Conservation (phyloP, 2,113 vertebrate genomes). For the Gulo gulo region DNA sequence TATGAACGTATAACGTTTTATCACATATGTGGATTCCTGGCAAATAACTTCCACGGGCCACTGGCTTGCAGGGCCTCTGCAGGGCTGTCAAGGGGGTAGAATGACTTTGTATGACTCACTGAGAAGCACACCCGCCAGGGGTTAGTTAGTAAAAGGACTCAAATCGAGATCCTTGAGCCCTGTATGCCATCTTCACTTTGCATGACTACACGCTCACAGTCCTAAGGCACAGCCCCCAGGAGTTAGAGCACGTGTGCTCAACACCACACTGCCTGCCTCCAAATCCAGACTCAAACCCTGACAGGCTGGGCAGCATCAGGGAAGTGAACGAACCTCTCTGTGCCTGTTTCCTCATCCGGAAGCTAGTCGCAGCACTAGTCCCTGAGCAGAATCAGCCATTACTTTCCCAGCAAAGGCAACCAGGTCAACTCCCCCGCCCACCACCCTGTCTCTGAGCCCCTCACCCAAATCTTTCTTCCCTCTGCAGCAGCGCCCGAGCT, state of each 20-base stretch:
- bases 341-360: rapidly evolving
- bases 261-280: rapidly evolving
- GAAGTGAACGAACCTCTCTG: not conserved
- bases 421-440: not conserved
- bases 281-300: not conserved
- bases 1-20: rapidly evolving
- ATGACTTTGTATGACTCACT: not conserved
- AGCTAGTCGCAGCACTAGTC: rapidly evolving
- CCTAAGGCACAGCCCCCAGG: rapidly evolving
- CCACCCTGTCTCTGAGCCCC: not conserved
- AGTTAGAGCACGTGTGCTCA: rapidly evolving
- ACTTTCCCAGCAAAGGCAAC: not conserved
- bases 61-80: not conserved
- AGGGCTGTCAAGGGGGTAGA: not conserved
- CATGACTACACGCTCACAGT: not conserved
- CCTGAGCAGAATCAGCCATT: not conserved
- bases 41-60: not conserved
- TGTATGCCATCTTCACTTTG: rapidly evolving
- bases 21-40: no score
- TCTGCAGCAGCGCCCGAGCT: not conserved
- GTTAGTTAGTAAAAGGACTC: no score
- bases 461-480: not conserved
- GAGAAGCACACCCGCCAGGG: no score
- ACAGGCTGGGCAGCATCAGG: rapidly evolving
- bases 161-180: not conserved